These are phyloP conservation scores for Australoheros scitulus DNA, from an alignment of 2,113 vertebrate species.

Conservation along the genomic window DNA sequence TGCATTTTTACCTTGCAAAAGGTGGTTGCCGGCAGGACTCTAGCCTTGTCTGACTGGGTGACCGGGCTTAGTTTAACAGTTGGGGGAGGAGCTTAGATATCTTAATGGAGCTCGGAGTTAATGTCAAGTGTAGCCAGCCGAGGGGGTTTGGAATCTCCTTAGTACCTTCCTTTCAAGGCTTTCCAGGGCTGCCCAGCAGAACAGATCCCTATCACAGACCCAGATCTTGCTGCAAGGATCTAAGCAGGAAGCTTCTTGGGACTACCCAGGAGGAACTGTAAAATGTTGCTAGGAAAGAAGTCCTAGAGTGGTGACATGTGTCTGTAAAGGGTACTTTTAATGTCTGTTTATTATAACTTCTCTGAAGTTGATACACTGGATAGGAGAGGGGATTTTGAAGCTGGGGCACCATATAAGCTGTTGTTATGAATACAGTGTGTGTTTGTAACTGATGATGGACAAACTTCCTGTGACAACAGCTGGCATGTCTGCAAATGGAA, in stretches of 20 bases:
- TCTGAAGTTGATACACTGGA: not conserved
- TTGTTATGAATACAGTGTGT: constrained; percentile 56
- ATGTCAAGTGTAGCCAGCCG: not conserved
- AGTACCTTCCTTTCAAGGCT: not conserved
- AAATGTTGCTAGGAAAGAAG: not conserved
- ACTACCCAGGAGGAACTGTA: not conserved
- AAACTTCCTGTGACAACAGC: constrained; percentile 50
- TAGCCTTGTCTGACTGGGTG: no score
- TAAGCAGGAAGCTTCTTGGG: not conserved
- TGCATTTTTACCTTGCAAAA: not conserved
- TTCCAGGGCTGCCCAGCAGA: not conserved
- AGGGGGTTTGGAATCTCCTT: not conserved
- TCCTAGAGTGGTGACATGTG: not conserved
- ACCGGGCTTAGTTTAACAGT: not conserved
- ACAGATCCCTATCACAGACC: not conserved
- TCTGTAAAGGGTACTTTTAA: constrained; percentile 9
- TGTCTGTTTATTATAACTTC: not conserved
- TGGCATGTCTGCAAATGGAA: constrained; percentile 34
- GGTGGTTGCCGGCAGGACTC: no score
- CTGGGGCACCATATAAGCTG: constrained; percentile 11
- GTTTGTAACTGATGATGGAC: constrained; percentile 54
- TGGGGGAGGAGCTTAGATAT: not conserved
- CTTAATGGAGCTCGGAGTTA: not conserved
- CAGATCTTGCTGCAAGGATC: not conserved
- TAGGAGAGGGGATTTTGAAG: not conserved